These are phyloP conservation scores for Elephas maximus DNA, from an alignment of 2,113 vertebrate genomes.

Conservation along the genomic window DNA sequence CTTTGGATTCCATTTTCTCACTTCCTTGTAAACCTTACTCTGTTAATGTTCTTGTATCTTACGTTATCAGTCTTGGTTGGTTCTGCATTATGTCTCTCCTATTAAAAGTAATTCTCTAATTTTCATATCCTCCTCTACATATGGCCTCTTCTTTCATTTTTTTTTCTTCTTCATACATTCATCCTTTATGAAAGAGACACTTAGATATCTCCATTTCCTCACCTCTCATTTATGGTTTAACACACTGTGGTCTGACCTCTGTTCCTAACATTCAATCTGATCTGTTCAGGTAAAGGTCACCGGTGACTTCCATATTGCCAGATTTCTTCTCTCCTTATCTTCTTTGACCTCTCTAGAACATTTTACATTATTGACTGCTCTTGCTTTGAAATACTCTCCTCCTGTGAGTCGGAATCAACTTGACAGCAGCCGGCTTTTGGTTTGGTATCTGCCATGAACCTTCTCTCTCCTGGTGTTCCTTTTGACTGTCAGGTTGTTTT, in stretches of 20 bases:
- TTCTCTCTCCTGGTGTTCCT: not conserved
- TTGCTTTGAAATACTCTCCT: not conserved
- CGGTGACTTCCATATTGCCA: not conserved
- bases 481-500: not conserved
- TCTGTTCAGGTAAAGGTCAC: not conserved
- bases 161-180: not conserved
- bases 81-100: not conserved
- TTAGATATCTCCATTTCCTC: not conserved
- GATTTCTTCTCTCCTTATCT: slow-evolving; percentile 1
- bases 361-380: not conserved
- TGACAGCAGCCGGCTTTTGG: too few relatives aligned
- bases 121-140: not conserved
- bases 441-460: not conserved
- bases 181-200: not conserved
- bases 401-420: not conserved
- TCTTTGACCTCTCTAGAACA: not conserved
- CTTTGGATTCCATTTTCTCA: slow-evolving; percentile 13
- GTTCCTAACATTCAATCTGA: not conserved
- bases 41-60: not conserved
- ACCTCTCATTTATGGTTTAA: not conserved
- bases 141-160: not conserved
- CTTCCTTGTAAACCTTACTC: not conserved
- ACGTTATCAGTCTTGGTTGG: not conserved
- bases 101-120: not conserved
- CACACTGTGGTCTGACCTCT: not conserved